phyloP scores from a whole-genome alignment of 2,113 vertebrate species.

The Girardinichthys multiradiatus region DNA sequence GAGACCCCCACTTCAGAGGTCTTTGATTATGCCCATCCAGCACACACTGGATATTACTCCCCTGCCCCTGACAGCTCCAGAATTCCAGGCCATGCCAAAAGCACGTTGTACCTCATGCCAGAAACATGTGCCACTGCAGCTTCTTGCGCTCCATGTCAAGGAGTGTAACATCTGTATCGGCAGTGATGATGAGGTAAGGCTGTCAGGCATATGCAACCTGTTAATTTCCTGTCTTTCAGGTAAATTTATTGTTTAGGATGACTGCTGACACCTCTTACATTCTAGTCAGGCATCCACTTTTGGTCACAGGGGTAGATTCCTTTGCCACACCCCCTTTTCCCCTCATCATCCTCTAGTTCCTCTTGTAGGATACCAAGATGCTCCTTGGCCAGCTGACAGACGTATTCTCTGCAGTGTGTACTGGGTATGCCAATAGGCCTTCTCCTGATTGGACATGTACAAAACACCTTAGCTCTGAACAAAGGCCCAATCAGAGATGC shows the following conservation, averaged over 20 bases:
- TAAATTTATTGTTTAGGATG: not conserved
- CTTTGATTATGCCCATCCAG: not conserved
- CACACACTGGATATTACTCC: no score
- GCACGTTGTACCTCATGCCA: no score
- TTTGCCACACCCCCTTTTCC: not conserved
- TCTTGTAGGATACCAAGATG: not conserved
- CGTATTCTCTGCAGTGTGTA: not conserved
- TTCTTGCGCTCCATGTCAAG: not conserved
- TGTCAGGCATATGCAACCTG: not conserved
- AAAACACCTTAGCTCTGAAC: no score
- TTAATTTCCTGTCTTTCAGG: not conserved
- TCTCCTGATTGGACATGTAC: no score
- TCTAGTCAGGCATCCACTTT: not conserved
- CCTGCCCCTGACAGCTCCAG: no score
- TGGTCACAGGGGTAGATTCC: no score
- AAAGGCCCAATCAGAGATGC: no score
- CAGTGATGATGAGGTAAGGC: not conserved
- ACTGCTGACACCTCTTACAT: not conserved
- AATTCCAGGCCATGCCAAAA: no score
- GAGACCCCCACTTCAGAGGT: no score
- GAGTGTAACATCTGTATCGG: not conserved
- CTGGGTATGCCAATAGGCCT: not conserved
- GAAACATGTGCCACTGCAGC: not conserved
- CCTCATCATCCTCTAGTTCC: not conserved
- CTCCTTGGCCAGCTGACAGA: not conserved